Conservation (phyloP, 2,113 vertebrate genomes). For the Chauna torquata region DNA sequence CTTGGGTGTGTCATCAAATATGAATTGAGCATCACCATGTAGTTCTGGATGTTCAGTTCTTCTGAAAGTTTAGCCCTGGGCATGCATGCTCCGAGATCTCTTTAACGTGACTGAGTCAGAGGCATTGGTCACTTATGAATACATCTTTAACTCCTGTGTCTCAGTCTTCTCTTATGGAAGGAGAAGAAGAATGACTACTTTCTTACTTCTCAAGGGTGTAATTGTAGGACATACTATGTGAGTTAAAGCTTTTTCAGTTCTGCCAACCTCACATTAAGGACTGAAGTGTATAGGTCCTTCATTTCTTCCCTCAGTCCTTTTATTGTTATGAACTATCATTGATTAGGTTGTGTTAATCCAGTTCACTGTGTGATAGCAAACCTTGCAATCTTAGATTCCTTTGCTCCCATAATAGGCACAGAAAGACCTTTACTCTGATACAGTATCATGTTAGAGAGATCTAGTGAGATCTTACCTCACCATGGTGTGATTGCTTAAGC, state of each 20-base stretch:
- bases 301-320: not conserved
- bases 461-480: too few relatives aligned
- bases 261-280: not conserved
- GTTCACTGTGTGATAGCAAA: not conserved
- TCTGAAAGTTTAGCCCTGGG: not conserved
- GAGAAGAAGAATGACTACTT: not conserved
- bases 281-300: not conserved
- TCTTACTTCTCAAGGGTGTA: not conserved
- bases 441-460: accelerated
- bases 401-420: not conserved
- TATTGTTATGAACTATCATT: not conserved
- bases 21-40: accelerated
- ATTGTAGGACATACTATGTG: not conserved
- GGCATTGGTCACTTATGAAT: not conserved
- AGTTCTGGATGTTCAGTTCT: not conserved
- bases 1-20: accelerated
- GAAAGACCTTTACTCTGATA: accelerated
- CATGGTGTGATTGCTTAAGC: not conserved
- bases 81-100: accelerated
- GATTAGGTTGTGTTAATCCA: not conserved
- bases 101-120: too few relatives aligned
- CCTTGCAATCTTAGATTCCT: not conserved
- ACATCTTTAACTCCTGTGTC: not conserved
- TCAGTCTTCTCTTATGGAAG: not conserved
- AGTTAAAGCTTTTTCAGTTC: not conserved